A percentile compares a stretch with the other conserved stretches of the same genome.
Evolutionary conservation across 2,113 vertebrate species (phyloP).

Genomic region (Ailuropoda melanoleuca): DNA sequence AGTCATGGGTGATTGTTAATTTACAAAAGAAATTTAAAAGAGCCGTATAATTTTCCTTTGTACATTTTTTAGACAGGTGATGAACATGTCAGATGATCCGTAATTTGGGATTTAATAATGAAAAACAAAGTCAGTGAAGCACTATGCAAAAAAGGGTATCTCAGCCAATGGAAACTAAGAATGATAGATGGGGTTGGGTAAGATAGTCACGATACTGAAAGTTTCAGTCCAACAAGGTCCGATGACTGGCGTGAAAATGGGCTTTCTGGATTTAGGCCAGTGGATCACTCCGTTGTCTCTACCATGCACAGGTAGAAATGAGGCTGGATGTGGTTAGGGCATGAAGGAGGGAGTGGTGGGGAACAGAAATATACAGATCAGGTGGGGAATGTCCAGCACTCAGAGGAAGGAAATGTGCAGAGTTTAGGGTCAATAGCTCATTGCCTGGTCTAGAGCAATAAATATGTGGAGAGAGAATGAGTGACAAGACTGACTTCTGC

Average conservation of each 20-base stretch:
- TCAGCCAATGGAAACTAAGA: not conserved
- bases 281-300: not conserved
- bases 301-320: not conserved
- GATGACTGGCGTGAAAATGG: not conserved
- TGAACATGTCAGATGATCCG: not conserved
- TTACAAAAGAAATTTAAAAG: not conserved
- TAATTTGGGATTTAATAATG: slow-evolving; percentile 1
- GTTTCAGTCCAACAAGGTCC: not conserved
- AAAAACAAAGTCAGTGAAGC: slow-evolving; percentile 5
- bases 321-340: not conserved
- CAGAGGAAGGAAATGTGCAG: not conserved
- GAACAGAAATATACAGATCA: not conserved
- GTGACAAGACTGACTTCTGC: not conserved
- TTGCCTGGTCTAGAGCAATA: not conserved
- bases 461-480: not conserved
- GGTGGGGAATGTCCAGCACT: not conserved
- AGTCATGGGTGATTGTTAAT: not conserved
- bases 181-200: not conserved
- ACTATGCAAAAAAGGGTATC: not conserved
- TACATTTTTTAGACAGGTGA: not conserved
- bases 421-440: not conserved
- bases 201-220: not conserved
- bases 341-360: not conserved
- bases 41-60: not conserved
- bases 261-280: not conserved